Evolutionary conservation across 2,888 invertebrate genomes (phyloP), one percentile per base, ranked within the genome.

Genomic region (Hirtodrosophila cameraria): DNA sequence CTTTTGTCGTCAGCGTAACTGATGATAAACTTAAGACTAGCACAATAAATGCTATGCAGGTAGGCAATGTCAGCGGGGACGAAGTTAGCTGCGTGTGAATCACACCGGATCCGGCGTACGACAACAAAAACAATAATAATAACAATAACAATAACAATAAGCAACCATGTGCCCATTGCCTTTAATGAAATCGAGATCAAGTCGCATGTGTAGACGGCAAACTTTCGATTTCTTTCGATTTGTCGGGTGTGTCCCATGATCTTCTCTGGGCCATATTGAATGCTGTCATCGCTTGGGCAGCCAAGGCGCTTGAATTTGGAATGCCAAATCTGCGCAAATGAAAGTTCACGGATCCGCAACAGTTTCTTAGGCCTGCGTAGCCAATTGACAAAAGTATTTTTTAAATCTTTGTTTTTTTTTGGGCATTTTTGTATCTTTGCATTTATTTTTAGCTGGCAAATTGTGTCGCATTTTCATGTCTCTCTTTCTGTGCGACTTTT

Each of bases 191-290:
- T 73, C 65, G 85, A 78, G 84, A 73, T 79, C 73, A 50, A 50
- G 28, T 33, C 49, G 25, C 57, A 43, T 48, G 43, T 49, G 42
- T 25, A 74, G 55, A 61, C 82, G 82, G 78, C n/a, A n/a, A 84
- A 83, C 82, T 83, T 83, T 86, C 82, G 82, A 84, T 83, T 83
- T 83, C 87, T 73, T 83, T 83, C 69, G 84, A 77, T 64, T 57
- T 43, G 69, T 31, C 79, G 71, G 75, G 75, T 61, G 75, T 59
- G 79, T 57, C 70, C 38, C 53, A 53, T 45, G 45, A 38, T 50
- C 50, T 52, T 48, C 55, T 59, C 46, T 62, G 60, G 50, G 41
- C 62, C 43, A n/a, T 71, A 46, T 46, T 49, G 55, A 49, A 75
- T 75, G 77, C 62, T 81, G 77, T 74, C 77, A 71, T 80, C 81